Evolutionary conservation across 1,140 invertebrate genomes (phyloP).

Genomic region (Aphaenogaster ashmeadi): DNA sequence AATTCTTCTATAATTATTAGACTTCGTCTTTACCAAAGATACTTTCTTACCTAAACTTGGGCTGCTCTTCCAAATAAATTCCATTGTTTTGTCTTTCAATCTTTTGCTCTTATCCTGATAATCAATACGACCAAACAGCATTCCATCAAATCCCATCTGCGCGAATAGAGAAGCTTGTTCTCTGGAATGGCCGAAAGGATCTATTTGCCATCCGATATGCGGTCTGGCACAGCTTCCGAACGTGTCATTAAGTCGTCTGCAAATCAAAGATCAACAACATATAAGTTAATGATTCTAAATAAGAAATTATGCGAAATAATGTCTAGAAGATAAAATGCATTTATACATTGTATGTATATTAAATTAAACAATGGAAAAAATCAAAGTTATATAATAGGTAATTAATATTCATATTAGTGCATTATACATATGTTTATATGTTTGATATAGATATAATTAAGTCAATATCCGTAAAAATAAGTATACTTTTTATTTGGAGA

Average conservation of each 20-base stretch:
- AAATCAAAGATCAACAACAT: background rate
- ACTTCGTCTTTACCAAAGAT: background rate
- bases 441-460: background rate
- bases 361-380: slow-evolving; percentile 1
- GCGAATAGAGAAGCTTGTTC: slow-evolving; percentile 96
- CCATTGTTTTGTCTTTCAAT: slow-evolving; percentile 90
- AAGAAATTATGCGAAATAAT: background rate
- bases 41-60: slow-evolving; percentile 88
- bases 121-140: slow-evolving; percentile 96
- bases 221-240: slow-evolving; percentile 95
- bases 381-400: background rate
- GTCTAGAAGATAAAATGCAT: background rate
- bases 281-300: slow-evolving; percentile 11
- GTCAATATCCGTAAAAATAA: background rate
- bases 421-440: background rate
- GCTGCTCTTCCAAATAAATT: slow-evolving; percentile 95
- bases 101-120: slow-evolving; percentile 93
- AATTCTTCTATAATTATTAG: background rate
- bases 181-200: slow-evolving; percentile 96
- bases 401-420: background rate
- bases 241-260: slow-evolving; percentile 91
- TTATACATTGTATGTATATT: background rate
- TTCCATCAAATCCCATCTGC: slow-evolving; percentile 94
- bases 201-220: slow-evolving; percentile 96
- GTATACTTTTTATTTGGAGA: background rate